Conservation (phyloP, 2,888 invertebrate species). For the Coremacera marginata region DNA sequence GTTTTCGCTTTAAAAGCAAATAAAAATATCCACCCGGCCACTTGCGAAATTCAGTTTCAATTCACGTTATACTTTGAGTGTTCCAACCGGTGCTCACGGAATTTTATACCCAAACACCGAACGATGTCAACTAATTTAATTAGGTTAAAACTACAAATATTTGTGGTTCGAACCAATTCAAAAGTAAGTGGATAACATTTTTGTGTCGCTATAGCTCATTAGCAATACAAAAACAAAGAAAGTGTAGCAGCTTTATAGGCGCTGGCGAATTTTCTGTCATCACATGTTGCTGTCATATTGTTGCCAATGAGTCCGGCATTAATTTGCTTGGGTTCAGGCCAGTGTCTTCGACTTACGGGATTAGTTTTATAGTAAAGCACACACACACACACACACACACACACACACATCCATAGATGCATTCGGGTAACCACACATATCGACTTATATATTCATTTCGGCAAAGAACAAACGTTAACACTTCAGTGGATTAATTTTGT, state of each 20-base stretch:
- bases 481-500: not conserved
- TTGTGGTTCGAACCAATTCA: conserved; percentile 45
- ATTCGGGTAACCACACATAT: not conserved
- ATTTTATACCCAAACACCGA: conserved; percentile 36
- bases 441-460: no score
- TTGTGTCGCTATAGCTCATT: not conserved
- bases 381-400: not conserved
- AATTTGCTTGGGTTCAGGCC: not conserved
- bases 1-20: not conserved
- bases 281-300: conserved; percentile 10
- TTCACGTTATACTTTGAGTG: conserved; percentile 38
- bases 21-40: conserved; percentile 25
- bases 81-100: conserved; percentile 46
- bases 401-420: no score
- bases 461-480: no score
- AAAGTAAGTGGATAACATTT: not conserved
- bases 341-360: not conserved
- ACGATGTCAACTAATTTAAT: conserved; percentile 58
- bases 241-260: conserved; percentile 14
- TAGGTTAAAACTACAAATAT: conserved; percentile 64
- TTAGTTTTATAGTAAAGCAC: not conserved
- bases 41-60: conserved; percentile 52
- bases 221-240: not conserved
- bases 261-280: not conserved
- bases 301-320: not conserved